Evolutionary conservation across 2,888 invertebrate genomes (phyloP), one percentile per base, ranked within the genome.

Genomic region (Sisyra terminalis): DNA sequence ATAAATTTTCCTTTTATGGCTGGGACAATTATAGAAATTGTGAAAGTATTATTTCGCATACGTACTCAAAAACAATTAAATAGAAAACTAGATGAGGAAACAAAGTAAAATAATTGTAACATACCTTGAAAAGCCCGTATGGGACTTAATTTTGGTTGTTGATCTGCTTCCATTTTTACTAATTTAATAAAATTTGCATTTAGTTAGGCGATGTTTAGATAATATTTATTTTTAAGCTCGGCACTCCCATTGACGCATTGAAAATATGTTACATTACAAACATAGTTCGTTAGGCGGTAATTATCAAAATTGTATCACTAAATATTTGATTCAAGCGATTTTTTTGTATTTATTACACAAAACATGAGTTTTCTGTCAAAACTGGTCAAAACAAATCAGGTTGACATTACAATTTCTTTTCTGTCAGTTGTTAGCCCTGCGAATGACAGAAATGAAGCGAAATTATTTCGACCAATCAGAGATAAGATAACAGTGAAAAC

Each of bases 81-180:
- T 15, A 15, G 2, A 4, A 9, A 37, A 18, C 6, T 3, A 15
- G 16, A 5, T 4, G 11, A 7, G 18, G 17, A 14, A 10, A 18
- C 17, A 16, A 15, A 37, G 7, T 4, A 9, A 18, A 7, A 37
- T 18, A 37, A 17, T 18, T 36, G 36, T 36, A 31, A 45, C 35
- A 45, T 59, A 68, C 68, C 65, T 62, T 64, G 64, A 50, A 62
- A 65, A 46, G 63, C 64, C 53, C 66, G 59, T 38, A 66, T 58
- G 31, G 68, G 67, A 51, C 57, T 66, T 47, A 52, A 50, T 51
- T 52, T 53, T 29, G 43, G 43, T 43, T 43, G 43, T 29, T 43
- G 43, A 43, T 43, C 43, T 29, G 43, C 37, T 38, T 43, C 43
- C 43, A 43, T 43, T 15, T 35, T 42, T 13, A 7, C 14, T 40